Evolutionary conservation across 2,113 vertebrate genomes (phyloP).

Genomic region (Dipodomys merriami): DNA sequence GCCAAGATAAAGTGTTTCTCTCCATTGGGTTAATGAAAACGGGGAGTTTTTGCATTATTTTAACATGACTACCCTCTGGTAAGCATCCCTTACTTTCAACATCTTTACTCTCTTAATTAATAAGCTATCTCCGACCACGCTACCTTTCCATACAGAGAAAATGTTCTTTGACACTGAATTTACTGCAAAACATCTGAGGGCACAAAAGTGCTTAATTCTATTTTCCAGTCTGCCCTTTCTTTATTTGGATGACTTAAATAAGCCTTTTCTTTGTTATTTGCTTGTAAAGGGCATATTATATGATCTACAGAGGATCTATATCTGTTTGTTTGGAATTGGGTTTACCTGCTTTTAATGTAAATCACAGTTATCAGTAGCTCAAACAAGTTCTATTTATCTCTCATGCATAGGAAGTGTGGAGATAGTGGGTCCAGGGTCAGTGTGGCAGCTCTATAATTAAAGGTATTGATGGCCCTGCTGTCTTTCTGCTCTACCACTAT

Average conservation of each 20-base stretch:
- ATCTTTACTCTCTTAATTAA: not conserved
- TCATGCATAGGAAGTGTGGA: not conserved
- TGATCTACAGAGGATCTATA: not conserved
- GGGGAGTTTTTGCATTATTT: not conserved
- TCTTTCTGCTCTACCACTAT: not conserved
- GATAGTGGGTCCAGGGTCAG: not conserved
- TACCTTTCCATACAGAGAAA: not conserved
- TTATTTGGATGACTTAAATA: slow-evolving; percentile 18
- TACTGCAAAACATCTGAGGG: slow-evolving; percentile 39
- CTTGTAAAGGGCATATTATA: slow-evolving; percentile 21
- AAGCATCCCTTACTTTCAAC: not conserved
- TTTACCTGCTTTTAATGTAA: slow-evolving; percentile 4
- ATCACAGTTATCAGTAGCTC: not conserved
- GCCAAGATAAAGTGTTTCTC: not conserved
- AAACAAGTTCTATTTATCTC: not conserved
- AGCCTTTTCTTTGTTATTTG: slow-evolving; percentile 37
- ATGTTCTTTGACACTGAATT: not conserved
- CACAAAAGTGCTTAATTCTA: not conserved
- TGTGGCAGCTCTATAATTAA: not conserved
- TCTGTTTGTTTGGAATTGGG: not conserved
- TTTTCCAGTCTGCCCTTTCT: slow-evolving; percentile 50
- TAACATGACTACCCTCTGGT: not conserved
- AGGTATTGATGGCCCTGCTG: not conserved
- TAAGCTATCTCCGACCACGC: not conserved
- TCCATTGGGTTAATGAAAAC: not conserved